Conservation (phyloP, 2,113 vertebrate species). For the Alethe diademata region DNA sequence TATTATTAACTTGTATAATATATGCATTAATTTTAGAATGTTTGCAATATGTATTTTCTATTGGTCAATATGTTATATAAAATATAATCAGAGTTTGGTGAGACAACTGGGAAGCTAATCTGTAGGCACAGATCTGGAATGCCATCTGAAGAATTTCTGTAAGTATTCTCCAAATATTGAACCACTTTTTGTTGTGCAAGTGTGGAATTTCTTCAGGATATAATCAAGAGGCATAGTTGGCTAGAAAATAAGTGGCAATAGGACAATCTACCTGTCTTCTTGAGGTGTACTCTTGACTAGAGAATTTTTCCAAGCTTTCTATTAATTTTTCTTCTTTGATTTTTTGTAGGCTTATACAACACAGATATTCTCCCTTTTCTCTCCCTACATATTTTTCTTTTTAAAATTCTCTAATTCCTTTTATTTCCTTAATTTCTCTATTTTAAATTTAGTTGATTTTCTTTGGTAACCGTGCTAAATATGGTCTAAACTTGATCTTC, state of each 20-base stretch:
- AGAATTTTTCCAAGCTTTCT: not conserved
- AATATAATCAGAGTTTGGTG: not conserved
- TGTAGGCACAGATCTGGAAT: not conserved
- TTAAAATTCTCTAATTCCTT: not conserved
- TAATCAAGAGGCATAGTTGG: not conserved
- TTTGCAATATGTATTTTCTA: not conserved
- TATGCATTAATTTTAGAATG: not conserved
- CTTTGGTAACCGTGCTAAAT: not conserved
- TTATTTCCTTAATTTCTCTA: not conserved
- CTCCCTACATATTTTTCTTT: not conserved
- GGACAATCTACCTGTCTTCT: not conserved
- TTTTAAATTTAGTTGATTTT: not conserved
- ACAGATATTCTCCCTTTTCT: not conserved
- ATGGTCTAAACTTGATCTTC: not conserved
- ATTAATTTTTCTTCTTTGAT: not conserved
- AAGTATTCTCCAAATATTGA: not conserved
- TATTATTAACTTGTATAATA: not conserved
- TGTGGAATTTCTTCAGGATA: not conserved
- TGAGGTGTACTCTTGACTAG: not conserved
- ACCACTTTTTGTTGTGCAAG: not conserved
- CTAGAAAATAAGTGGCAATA: not conserved
- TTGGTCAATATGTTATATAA: not conserved
- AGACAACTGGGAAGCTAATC: not conserved
- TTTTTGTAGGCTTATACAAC: not conserved
- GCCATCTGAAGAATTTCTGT: not conserved